Percentiles rank a stretch among this genome's conserved stretches.
Evolutionary conservation across 1,140 invertebrate species (phyloP).

Genomic region (Trichonephila clavata): DNA sequence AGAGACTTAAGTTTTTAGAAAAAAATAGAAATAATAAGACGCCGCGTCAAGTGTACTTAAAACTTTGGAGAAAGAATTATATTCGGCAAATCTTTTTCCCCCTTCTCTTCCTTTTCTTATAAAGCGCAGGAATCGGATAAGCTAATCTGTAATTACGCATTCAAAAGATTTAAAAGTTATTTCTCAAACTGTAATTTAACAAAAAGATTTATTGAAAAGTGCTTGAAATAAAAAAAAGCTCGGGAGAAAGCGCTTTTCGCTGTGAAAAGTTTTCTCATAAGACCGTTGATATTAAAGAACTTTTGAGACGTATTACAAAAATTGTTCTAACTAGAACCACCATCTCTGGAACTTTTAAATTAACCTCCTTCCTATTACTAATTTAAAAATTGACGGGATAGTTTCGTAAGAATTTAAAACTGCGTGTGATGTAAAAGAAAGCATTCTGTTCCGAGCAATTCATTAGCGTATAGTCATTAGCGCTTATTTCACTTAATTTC

Average conservation of each 20-base stretch:
- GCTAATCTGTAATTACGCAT: constrained; percentile 37
- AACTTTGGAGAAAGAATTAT: constrained; percentile 5
- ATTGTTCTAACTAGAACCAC: neutral
- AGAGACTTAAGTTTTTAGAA: neutral
- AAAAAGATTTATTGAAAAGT: constrained; percentile 34
- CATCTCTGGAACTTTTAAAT: neutral
- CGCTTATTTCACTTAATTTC: too few relatives aligned
- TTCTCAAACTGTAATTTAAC: constrained; percentile 30
- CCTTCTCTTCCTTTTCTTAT: neutral
- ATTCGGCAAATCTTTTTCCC: neutral
- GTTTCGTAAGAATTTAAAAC: too few relatives aligned
- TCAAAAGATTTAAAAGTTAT: constrained; percentile 35
- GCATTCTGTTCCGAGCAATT: too few relatives aligned
- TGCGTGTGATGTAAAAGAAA: too few relatives aligned
- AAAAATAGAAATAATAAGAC: constrained; percentile 28
- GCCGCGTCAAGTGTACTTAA: neutral
- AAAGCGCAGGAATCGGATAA: neutral
- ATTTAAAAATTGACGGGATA: too few relatives aligned
- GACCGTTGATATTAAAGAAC: neutral
- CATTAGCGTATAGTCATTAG: too few relatives aligned
- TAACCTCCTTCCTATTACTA: neutral
- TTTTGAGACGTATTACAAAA: neutral
- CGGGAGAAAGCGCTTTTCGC: neutral
- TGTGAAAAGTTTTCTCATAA: neutral
- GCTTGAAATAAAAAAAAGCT: neutral